Evolutionary conservation across 1,140 invertebrate species (phyloP).

Genomic region (Bombus affinis): DNA sequence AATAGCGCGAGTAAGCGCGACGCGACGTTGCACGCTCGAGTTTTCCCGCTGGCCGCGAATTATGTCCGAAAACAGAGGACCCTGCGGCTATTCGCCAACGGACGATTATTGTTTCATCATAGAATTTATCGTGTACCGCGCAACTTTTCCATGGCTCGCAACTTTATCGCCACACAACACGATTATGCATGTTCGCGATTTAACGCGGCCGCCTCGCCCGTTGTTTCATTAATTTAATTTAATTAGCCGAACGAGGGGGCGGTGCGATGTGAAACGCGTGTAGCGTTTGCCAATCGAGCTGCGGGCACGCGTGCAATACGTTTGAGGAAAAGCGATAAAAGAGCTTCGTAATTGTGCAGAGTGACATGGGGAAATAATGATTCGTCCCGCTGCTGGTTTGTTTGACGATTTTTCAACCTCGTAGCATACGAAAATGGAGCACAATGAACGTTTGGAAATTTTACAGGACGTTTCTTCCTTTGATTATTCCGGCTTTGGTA

Average conservation of each 20-base stretch:
- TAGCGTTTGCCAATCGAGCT: no score
- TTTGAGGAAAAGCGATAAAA: neutral
- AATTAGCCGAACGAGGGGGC: neutral
- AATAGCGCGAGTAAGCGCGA: neutral
- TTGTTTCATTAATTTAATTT: slow-evolving; percentile 8
- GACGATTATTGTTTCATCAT: neutral
- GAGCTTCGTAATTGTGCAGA: no score
- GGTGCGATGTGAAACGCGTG: no score
- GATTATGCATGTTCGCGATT: no score
- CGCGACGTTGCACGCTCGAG: neutral
- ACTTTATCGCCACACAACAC: neutral
- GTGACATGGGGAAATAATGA: neutral
- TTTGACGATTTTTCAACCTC: neutral
- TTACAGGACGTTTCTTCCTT: no score
- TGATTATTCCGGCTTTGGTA: no score
- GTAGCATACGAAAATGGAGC: neutral
- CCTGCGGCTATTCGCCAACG: neutral
- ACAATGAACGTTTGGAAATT: no score
- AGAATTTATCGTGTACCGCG: neutral
- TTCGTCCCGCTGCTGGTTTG: neutral
- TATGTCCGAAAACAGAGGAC: neutral
- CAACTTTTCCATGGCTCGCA: neutral
- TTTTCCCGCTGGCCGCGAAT: neutral
- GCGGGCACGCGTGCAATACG: neutral
- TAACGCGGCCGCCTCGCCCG: neutral